Percentiles rank a stretch among this genome's conserved stretches.
Conservation (phyloP, 1,140 invertebrate genomes). For the Melitaea cinxia region DNA sequence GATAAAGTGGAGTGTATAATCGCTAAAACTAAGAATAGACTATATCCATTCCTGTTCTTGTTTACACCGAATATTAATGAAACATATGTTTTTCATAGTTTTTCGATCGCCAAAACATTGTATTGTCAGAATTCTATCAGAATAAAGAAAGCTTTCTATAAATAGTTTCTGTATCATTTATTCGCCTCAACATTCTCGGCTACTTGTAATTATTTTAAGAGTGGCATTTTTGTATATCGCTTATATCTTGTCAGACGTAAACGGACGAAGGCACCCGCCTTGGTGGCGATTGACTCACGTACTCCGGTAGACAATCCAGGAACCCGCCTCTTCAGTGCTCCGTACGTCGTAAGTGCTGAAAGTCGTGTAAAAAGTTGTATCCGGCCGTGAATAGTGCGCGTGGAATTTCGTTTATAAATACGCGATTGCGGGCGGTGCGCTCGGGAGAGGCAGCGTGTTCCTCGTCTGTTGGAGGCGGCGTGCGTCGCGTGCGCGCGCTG, state of each 20-base stretch:
- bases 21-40: too few relatives aligned
- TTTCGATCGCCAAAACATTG: neutral
- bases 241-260: slow-evolving; percentile 45
- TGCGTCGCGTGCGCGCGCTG: slow-evolving; percentile 20
- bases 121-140: slow-evolving; percentile 31
- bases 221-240: slow-evolving; percentile 51
- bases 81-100: neutral
- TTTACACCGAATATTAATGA: neutral
- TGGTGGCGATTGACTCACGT: slow-evolving; percentile 58
- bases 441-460: slow-evolving; percentile 24
- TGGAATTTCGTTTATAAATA: slow-evolving; percentile 80
- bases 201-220: slow-evolving; percentile 63
- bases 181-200: slow-evolving; percentile 44
- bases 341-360: slow-evolving; percentile 77
- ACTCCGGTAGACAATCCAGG: slow-evolving; percentile 62
- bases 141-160: slow-evolving; percentile 42
- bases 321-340: slow-evolving; percentile 72
- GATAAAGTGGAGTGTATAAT: too few relatives aligned
- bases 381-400: slow-evolving; percentile 66
- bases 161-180: slow-evolving; percentile 56
- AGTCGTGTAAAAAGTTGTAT: slow-evolving; percentile 81
- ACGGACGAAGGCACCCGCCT: slow-evolving; percentile 37
- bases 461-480: neutral
- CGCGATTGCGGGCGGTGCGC: slow-evolving; percentile 47
- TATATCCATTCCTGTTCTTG: neutral